Evolutionary conservation across 2,113 vertebrate species (phyloP).

Genomic region (Menidia beryllina): DNA sequence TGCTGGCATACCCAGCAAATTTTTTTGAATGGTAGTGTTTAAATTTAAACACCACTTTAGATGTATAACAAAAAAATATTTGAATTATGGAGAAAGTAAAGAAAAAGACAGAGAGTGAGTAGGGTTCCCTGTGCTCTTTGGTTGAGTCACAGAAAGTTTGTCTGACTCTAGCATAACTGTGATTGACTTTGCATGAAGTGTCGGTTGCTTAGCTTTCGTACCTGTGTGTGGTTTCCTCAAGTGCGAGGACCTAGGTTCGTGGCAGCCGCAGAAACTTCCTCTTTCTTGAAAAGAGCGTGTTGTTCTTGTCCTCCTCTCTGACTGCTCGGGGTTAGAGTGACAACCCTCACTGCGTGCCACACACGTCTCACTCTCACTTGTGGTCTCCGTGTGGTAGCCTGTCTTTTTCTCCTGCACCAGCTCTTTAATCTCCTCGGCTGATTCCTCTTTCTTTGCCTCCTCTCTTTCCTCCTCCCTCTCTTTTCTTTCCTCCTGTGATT

Average conservation of each 20-base stretch:
- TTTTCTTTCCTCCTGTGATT: slow-evolving; percentile 67
- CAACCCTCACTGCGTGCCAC: slow-evolving; percentile 72
- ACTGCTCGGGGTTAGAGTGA: slow-evolving; percentile 71
- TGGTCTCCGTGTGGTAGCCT: slow-evolving; percentile 66
- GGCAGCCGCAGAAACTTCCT: slow-evolving; percentile 71
- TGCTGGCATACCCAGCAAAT: no score
- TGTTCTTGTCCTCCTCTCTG: slow-evolving; percentile 68
- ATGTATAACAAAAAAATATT: no score
- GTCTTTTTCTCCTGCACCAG: slow-evolving; percentile 31
- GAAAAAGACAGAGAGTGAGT: neutral
- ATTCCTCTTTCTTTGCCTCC: slow-evolving; percentile 51
- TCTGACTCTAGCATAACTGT: neutral
- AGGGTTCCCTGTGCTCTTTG: no score
- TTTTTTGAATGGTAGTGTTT: no score
- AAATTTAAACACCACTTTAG: no score
- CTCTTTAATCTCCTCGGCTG: slow-evolving; percentile 44
- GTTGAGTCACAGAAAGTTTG: neutral
- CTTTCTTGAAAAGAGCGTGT: slow-evolving; percentile 73
- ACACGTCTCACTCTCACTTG: slow-evolving; percentile 70
- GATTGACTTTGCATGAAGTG: neutral
- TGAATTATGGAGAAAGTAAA: neutral
- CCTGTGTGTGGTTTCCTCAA: slow-evolving; percentile 83
- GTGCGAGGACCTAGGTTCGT: slow-evolving; percentile 78
- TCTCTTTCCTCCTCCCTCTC: slow-evolving; percentile 67
- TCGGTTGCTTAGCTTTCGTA: slow-evolving; percentile 31